Evolutionary conservation across 2,797 vertebrate species (phyloP).

Genomic region (Labeo calbasu): DNA sequence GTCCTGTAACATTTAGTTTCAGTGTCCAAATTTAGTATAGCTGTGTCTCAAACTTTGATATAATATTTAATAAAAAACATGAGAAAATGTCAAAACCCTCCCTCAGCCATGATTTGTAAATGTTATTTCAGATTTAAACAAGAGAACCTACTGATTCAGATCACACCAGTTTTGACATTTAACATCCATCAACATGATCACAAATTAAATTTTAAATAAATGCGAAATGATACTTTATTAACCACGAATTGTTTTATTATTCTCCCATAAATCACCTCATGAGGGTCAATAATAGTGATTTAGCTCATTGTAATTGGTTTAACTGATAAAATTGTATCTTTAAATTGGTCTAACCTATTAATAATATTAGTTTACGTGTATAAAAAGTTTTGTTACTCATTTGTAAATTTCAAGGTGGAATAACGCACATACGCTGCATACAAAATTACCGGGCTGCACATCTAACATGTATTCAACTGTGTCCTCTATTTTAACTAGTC

Average conservation of each 20-base stretch:
- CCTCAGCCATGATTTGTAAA: background rate
- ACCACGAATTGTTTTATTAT: background rate
- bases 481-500: background rate
- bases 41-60: background rate
- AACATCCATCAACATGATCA: background rate
- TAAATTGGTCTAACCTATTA: background rate
- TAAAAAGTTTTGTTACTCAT: background rate
- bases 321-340: background rate
- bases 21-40: constrained; percentile 7
- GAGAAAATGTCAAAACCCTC: background rate
- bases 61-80: background rate
- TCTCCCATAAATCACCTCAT: background rate
- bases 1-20: background rate
- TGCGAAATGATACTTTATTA: background rate
- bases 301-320: background rate
- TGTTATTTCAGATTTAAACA: background rate
- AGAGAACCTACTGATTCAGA: background rate
- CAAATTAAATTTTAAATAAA: background rate
- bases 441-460: background rate
- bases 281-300: background rate
- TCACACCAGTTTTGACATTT: background rate
- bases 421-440: background rate
- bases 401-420: background rate
- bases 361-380: background rate
- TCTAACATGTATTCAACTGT: background rate